Percentiles rank a stretch among this genome's conserved stretches.
Evolutionary conservation across 2,888 invertebrate species (phyloP).

Genomic region (Hemistola chrysoprasaria): DNA sequence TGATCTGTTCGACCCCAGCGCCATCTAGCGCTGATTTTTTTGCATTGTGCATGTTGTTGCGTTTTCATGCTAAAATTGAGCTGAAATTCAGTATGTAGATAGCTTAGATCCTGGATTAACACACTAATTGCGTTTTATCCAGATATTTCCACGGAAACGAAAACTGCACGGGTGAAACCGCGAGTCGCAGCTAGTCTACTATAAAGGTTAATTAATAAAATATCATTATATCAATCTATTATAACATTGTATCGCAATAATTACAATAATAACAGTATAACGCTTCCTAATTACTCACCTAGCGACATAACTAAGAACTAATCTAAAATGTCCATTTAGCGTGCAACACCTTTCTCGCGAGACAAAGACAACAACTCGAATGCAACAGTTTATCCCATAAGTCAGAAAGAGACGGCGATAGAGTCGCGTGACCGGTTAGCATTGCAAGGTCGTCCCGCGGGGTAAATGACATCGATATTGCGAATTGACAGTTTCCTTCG

Average conservation of each 20-base stretch:
- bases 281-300: conserved; percentile 32
- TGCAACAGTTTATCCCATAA: conserved; percentile 26
- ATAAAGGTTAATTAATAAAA: too few species aligned
- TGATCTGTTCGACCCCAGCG: too few species aligned
- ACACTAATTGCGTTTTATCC: too few species aligned
- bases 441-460: conserved; percentile 78
- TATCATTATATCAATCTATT: too few species aligned
- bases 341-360: conserved; percentile 39
- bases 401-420: conserved; percentile 47
- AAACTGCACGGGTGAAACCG: too few species aligned
- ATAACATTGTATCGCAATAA: not conserved
- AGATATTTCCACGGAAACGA: too few species aligned
- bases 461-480: conserved; percentile 67
- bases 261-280: not conserved
- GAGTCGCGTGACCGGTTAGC: conserved; percentile 72
- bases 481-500: conserved; percentile 6
- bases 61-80: too few species aligned
- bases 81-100: too few species aligned
- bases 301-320: conserved; percentile 18
- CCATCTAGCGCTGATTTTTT: too few species aligned
- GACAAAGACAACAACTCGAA: conserved; percentile 40
- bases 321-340: conserved; percentile 41
- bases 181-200: too few species aligned
- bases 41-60: too few species aligned
- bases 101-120: too few species aligned